Evolutionary conservation across 2,797 vertebrate species (phyloP).

Genomic region (Chiroxiphia lanceolata): DNA sequence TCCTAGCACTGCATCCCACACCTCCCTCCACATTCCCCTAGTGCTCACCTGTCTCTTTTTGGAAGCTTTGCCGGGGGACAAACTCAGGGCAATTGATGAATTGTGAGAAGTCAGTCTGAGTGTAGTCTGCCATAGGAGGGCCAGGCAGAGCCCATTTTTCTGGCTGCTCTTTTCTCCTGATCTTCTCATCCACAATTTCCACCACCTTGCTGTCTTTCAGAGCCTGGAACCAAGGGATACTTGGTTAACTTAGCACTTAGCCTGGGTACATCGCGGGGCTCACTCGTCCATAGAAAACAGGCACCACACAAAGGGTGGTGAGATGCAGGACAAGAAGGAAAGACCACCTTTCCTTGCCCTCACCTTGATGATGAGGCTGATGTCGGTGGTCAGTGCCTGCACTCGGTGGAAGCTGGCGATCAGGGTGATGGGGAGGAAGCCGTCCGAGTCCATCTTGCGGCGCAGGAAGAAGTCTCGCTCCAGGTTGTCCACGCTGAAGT

Average conservation of each 20-base stretch:
- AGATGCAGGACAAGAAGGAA: background rate
- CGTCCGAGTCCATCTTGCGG: slow-evolving; percentile 93
- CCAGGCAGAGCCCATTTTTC: slow-evolving; percentile 94
- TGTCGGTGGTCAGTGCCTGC: slow-evolving; percentile 93
- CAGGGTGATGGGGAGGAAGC: slow-evolving; percentile 91
- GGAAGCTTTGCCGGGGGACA: slow-evolving; percentile 85
- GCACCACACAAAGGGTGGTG: background rate
- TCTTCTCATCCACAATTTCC: slow-evolving; percentile 93
- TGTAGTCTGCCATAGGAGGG: slow-evolving; percentile 81
- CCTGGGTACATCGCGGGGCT: fast-evolving
- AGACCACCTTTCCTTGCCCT: background rate
- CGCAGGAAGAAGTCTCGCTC: slow-evolving; percentile 96
- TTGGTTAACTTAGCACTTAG: background rate
- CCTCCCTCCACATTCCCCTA: no score
- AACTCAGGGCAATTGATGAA: slow-evolving; percentile 98
- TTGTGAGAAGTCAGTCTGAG: slow-evolving; percentile 93
- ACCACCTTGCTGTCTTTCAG: slow-evolving; percentile 96
- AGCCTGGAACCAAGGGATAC: slow-evolving; percentile 74
- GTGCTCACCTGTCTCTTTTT: slow-evolving; percentile 82
- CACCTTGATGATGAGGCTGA: slow-evolving; percentile 90
- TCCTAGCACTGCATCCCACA: background rate
- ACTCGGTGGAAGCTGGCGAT: slow-evolving; percentile 96
- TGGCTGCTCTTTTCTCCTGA: slow-evolving; percentile 91
- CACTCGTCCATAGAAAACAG: background rate
- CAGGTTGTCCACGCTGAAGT: slow-evolving; percentile 97